These are phyloP conservation scores for Siniperca chuatsi DNA, from an alignment of 2,113 vertebrate species.

Conservation along the genomic window DNA sequence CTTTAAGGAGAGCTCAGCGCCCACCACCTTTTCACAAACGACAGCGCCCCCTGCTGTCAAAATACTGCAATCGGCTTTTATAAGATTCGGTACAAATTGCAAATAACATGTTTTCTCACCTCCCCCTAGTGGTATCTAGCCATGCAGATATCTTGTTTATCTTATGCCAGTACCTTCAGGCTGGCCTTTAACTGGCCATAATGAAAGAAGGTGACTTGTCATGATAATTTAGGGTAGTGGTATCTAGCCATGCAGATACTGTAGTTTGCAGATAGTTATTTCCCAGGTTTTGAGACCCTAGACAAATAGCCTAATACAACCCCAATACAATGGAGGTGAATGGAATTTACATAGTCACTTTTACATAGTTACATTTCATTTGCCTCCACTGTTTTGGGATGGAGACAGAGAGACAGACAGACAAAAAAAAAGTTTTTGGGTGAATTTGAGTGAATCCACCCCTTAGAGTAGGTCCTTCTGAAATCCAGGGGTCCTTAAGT, in stretches of 20 bases:
- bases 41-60: conserved; percentile 58
- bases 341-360: not conserved
- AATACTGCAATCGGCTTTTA: not conserved
- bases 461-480: not conserved
- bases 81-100: not conserved
- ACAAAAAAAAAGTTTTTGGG: not conserved
- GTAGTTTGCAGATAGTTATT: not conserved
- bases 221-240: not conserved
- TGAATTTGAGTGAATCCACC: not conserved
- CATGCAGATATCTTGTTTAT: not conserved
- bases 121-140: conserved; percentile 4
- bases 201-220: not conserved
- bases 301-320: not conserved
- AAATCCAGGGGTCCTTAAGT: not conserved
- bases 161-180: not conserved
- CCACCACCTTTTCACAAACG: not conserved
- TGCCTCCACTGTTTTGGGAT: not conserved
- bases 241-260: not conserved
- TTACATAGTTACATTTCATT: not conserved
- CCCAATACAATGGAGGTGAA: too few species aligned
- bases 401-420: not conserved
- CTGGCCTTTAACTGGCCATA: not conserved
- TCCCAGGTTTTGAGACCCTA: not conserved
- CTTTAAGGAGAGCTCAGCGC: conserved; percentile 42
- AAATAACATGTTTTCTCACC: not conserved